Percentiles rank a stretch among this genome's conserved stretches.
phyloP scores from a whole-genome alignment of 2,797 vertebrate species.

The Phalloptychus januarius region DNA sequence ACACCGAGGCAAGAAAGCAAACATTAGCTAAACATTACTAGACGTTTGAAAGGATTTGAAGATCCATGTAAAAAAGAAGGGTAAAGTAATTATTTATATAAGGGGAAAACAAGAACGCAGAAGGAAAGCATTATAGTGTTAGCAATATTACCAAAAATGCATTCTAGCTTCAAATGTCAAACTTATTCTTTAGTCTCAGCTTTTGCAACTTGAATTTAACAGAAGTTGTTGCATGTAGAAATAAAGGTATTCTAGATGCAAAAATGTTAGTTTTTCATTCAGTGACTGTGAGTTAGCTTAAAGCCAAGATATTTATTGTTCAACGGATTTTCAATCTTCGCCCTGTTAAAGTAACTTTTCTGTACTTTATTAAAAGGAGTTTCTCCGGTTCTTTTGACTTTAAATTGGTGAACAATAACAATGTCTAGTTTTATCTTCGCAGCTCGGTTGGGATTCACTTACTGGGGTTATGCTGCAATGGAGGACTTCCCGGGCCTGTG shows the following conservation, averaged over 20 bases:
- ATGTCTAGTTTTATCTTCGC: neutral
- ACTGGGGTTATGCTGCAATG: conserved; percentile 60
- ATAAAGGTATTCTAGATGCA: neutral
- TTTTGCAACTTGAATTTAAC: no score
- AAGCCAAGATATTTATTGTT: neutral
- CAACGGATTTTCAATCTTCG: neutral
- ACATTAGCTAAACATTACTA: neutral
- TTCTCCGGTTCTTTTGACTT: neutral
- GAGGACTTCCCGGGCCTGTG: conserved; percentile 26
- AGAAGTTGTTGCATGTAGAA: neutral
- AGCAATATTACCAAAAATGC: neutral
- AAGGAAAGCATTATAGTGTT: neutral
- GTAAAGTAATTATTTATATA: neutral
- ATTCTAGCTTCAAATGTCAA: neutral
- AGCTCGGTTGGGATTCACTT: conserved; percentile 23
- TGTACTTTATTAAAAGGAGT: neutral
- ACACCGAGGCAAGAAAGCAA: conserved; percentile 5
- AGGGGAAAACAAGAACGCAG: neutral
- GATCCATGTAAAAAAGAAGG: neutral
- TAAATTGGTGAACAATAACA: neutral
- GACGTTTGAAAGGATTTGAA: neutral
- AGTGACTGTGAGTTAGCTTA: neutral
- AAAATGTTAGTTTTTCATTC: no score
- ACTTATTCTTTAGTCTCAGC: neutral
- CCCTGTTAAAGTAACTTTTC: neutral